Evolutionary conservation across 1,140 invertebrate genomes (phyloP).

Genomic region (Melipona quadrifasciata): DNA sequence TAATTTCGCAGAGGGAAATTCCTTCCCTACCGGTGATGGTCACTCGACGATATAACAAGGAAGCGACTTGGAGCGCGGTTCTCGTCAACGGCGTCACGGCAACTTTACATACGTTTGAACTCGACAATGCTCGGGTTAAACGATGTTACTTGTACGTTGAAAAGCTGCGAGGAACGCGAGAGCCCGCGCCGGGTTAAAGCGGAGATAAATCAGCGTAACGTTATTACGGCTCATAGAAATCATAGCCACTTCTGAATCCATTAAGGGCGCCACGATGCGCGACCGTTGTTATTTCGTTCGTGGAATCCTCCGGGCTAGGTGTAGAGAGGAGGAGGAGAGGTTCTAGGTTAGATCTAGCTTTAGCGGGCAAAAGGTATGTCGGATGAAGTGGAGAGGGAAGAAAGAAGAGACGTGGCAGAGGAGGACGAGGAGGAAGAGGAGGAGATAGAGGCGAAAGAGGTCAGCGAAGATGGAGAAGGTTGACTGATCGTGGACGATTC

Average conservation of each 20-base stretch:
- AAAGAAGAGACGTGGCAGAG: too few relatives aligned
- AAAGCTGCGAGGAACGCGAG: conserved; percentile 52
- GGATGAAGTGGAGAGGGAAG: too few relatives aligned
- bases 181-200: conserved; percentile 61
- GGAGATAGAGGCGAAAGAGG: conserved; percentile 13
- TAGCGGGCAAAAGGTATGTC: neutral
- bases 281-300: conserved; percentile 55
- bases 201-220: conserved; percentile 73
- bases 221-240: conserved; percentile 72
- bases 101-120: conserved; percentile 74
- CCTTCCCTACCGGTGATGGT: conserved; percentile 28
- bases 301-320: conserved; percentile 57
- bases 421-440: neutral
- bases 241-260: conserved; percentile 71
- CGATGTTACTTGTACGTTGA: conserved; percentile 70
- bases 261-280: conserved; percentile 54
- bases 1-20: neutral
- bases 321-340: conserved; percentile 28
- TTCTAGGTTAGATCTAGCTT: conserved; percentile 2
- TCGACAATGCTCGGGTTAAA: conserved; percentile 73
- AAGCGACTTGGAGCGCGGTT: conserved; percentile 58
- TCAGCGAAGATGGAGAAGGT: conserved; percentile 39
- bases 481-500: conserved; percentile 65
- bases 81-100: conserved; percentile 71
- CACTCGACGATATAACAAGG: conserved; percentile 65